Conservation (phyloP, 2,113 vertebrate genomes). For the Jacana jacana region DNA sequence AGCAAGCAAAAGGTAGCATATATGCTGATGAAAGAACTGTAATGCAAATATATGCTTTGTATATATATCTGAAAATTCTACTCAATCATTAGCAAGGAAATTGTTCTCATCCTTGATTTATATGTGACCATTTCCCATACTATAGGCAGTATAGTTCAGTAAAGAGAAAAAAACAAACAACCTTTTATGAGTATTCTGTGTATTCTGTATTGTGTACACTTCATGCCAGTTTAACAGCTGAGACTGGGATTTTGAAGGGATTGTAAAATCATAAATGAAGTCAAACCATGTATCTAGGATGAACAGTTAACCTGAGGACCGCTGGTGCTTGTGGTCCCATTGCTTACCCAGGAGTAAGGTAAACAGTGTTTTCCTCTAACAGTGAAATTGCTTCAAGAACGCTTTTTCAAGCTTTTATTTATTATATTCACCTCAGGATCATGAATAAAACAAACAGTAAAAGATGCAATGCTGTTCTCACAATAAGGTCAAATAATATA, state of each 20-base stretch:
- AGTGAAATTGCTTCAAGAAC: background rate
- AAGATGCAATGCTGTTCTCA: conserved; percentile 15
- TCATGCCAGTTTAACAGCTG: background rate
- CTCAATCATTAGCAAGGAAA: background rate
- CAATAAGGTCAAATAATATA: conserved; percentile 39
- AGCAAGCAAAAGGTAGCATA: background rate
- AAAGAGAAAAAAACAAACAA: background rate
- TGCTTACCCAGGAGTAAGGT: background rate
- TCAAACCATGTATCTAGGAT: background rate
- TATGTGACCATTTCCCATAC: background rate
- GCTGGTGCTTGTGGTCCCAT: background rate
- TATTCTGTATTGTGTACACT: background rate
- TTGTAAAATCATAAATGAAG: background rate
- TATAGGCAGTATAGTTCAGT: background rate
- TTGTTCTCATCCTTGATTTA: rapidly evolving
- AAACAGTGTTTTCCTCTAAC: background rate
- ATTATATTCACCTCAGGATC: conserved; percentile 48
- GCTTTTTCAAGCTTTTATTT: conserved; percentile 33
- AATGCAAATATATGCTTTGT: background rate
- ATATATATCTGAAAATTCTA: background rate
- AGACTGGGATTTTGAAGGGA: background rate
- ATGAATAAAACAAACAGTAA: conserved; percentile 64
- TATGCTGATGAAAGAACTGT: background rate
- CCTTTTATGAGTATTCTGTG: background rate
- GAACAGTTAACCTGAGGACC: background rate